Base-by-base conservation (phyloP, 2,888 invertebrate genomes). In the Ecliptopera silaceata region DNA sequence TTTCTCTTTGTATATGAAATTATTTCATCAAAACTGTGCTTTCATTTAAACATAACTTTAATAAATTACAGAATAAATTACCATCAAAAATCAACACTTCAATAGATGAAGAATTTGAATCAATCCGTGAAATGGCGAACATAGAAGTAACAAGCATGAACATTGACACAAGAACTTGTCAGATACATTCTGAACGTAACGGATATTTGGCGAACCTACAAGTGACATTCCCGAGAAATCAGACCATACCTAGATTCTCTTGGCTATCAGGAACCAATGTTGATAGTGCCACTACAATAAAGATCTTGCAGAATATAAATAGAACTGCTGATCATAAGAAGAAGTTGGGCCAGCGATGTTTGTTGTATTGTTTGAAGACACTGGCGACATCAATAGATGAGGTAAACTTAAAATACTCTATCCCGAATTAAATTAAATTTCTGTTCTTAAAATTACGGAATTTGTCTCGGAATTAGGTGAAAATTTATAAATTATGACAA, bases 241-340 rank as follows among this genome's bases (percentile, higher is more conserved):
- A 86, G 59, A 86, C 84, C 5, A 90, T 92, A 75, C 92, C 92
- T 12, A 89, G 88, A 66, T 91, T 92, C 66, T 88, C 91, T 2
- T 92, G 91, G 91, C 69, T 92, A 3, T 84, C 86, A 0, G 91
- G 90, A 18, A 92, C 91, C n/a, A 92, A 91, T 69, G 89, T 97
- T 1, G 95, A 96, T 70, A 95, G 95, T 61, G 83, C 93, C 38
- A 93, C 94, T 0, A 95, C 95, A 66, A 92, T 93, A 6, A 95
- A 95, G 79, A 89, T 98, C 48, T 86, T 97, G 45, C 97, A 97
- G 87, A 95, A 95, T 12, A 91, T 98, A 31, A 96, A 95, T 69
- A 95, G 94, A 79, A 95, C 96, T 48, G 96, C 97, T 0, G 93
- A 95, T 72, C 95, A 96, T 68, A 94, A 96, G 71, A 96, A 97